A percentile compares a stretch with the other conserved stretches of the same genome.
Conservation (phyloP, 2,888 invertebrate species). For the Macrophya alboannulata region DNA sequence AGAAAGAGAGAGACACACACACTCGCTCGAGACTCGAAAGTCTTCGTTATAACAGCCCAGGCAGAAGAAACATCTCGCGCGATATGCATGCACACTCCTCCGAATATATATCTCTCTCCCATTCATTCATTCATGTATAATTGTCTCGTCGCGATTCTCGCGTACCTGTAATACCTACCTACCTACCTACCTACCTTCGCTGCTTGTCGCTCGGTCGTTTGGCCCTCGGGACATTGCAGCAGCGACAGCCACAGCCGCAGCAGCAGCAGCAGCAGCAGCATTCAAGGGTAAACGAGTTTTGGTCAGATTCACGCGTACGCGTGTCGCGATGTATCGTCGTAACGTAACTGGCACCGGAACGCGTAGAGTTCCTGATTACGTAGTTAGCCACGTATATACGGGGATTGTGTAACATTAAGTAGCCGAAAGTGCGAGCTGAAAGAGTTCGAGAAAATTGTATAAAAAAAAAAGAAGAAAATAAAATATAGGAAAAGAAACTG, state of each 20-base stretch:
- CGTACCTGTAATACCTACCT: not conserved
- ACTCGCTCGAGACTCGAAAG: not conserved
- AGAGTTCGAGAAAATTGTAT: not conserved
- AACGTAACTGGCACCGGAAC: not conserved
- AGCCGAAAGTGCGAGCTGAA: too few species aligned
- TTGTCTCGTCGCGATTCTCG: slow-evolving; percentile 24
- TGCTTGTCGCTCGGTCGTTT: not conserved
- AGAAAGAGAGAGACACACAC: not conserved
- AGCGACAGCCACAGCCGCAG: not conserved
- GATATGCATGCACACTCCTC: not conserved
- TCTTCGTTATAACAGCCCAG: not conserved
- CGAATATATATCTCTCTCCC: not conserved
- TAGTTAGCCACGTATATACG: not conserved
- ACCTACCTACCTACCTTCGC: not conserved
- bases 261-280: not conserved
- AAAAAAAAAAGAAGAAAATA: not conserved
- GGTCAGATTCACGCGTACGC: slow-evolving; percentile 6
- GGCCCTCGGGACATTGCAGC: not conserved
- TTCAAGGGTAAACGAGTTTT: slow-evolving; percentile 41
- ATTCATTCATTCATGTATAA: slow-evolving; percentile 8
- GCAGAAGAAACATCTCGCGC: not conserved
- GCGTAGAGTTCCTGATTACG: not conserved
- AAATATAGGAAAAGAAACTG: not conserved
- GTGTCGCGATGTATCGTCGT: not conserved
- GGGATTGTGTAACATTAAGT: not conserved